These are phyloP conservation scores for Chlamydotis undulata DNA, from an alignment of 2,113 vertebrate species.

Conservation along the genomic window DNA sequence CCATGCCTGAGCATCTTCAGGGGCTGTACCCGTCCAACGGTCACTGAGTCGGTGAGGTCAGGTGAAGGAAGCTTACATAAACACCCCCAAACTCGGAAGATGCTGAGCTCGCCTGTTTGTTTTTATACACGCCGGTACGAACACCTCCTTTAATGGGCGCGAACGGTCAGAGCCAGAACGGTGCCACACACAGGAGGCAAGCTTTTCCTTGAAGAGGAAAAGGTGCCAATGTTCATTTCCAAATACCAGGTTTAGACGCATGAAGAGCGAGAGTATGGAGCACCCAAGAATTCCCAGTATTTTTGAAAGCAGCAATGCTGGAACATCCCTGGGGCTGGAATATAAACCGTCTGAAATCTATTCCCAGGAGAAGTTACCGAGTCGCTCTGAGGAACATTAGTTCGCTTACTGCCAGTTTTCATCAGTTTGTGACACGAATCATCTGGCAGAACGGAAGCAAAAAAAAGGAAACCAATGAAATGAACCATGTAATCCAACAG, in stretches of 20 bases:
- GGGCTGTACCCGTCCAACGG: accelerated
- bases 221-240: neutral
- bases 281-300: neutral
- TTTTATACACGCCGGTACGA: neutral
- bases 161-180: neutral
- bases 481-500: too few species aligned
- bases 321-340: neutral
- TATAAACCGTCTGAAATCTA: neutral
- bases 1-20: neutral
- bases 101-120: accelerated
- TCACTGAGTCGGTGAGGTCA: accelerated
- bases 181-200: neutral
- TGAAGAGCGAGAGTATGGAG: neutral
- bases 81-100: neutral
- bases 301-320: neutral
- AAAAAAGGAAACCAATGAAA: neutral
- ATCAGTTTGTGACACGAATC: neutral
- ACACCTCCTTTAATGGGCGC: accelerated
- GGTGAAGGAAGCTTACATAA: neutral
- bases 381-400: neutral
- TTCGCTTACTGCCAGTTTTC: neutral
- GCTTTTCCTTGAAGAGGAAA: neutral
- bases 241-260: neutral
- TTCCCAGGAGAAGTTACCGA: neutral
- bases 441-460: neutral